Conservation (phyloP, 1,140 invertebrate genomes). For the Liolophura sinensis region DNA sequence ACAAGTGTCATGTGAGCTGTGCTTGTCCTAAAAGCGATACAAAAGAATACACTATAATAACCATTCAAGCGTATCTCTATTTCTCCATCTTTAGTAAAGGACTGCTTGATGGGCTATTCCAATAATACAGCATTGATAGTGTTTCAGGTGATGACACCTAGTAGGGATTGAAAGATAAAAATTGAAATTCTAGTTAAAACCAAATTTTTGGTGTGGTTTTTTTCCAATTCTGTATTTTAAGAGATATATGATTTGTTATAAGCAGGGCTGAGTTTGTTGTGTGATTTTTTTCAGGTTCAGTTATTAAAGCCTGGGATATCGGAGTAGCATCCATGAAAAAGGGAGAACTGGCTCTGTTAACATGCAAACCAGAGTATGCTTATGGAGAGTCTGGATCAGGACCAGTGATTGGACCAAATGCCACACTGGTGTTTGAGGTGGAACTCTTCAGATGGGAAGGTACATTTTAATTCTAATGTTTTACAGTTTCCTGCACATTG, state of each 20-base stretch:
- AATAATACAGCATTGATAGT: too few relatives aligned
- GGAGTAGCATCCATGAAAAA: constrained; percentile 93
- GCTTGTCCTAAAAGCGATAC: too few relatives aligned
- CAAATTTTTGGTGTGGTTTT: too few relatives aligned
- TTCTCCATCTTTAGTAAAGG: too few relatives aligned
- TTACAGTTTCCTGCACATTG: not conserved
- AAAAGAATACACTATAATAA: too few relatives aligned
- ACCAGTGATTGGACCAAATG: constrained; percentile 87
- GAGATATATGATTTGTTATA: not conserved
- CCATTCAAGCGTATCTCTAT: too few relatives aligned
- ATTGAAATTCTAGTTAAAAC: too few relatives aligned
- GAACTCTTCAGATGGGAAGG: constrained; percentile 58
- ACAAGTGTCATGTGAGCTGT: too few relatives aligned
- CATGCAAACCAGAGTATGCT: constrained; percentile 86
- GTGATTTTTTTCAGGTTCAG: constrained; percentile 62
- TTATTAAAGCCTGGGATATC: constrained; percentile 96
- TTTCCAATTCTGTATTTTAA: too few relatives aligned
- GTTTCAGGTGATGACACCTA: too few relatives aligned
- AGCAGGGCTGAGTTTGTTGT: not conserved
- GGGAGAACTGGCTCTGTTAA: constrained; percentile 83
- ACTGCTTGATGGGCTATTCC: too few relatives aligned
- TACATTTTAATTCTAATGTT: constrained; percentile 16
- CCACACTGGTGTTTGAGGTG: constrained; percentile 89
- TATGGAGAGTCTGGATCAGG: constrained; percentile 85
- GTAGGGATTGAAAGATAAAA: too few relatives aligned